phyloP scores from a whole-genome alignment of 2,797 vertebrate genomes.

The Myotis planiceps region DNA sequence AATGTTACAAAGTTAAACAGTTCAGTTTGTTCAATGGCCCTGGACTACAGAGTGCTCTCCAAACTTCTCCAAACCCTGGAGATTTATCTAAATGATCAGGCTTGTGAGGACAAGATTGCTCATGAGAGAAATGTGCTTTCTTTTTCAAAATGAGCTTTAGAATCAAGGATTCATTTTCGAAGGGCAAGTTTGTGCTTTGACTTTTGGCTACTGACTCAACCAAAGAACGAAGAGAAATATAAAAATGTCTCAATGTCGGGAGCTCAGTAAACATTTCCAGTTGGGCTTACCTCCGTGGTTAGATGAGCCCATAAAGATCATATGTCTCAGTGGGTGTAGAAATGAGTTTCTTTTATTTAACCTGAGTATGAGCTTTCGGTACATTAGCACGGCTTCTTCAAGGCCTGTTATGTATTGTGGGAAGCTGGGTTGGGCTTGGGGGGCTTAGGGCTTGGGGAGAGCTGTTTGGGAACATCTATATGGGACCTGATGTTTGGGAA shows the following conservation, averaged over 20 bases:
- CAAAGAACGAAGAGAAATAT: conserved; percentile 10
- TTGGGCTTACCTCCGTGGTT: not conserved
- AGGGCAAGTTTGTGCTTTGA: conserved; percentile 34
- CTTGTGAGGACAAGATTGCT: conserved; percentile 58
- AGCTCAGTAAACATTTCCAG: conserved; percentile 3
- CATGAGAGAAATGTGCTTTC: conserved; percentile 54
- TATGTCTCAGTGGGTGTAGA: not conserved
- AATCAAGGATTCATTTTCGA: conserved; percentile 14
- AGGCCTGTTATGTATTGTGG: not conserved
- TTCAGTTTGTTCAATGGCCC: conserved; percentile 33
- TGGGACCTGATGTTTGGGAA: not conserved
- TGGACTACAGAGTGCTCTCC: not conserved
- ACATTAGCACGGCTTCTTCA: not conserved
- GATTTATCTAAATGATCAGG: conserved; percentile 49
- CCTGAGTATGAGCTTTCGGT: not conserved
- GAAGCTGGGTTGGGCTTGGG: not conserved
- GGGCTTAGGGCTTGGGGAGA: not conserved
- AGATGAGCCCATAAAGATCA: not conserved
- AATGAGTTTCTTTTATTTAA: not conserved
- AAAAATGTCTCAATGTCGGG: not conserved
- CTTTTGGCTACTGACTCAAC: conserved; percentile 14
- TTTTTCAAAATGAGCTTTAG: conserved; percentile 31
- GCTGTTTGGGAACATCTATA: conserved; percentile 13
- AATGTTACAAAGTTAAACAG: conserved; percentile 44
- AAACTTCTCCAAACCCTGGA: conserved; percentile 51